A percentile compares a stretch with the other conserved stretches of the same genome.
Conservation (phyloP, 1,140 invertebrate genomes). For the Drosophila littoralis region DNA sequence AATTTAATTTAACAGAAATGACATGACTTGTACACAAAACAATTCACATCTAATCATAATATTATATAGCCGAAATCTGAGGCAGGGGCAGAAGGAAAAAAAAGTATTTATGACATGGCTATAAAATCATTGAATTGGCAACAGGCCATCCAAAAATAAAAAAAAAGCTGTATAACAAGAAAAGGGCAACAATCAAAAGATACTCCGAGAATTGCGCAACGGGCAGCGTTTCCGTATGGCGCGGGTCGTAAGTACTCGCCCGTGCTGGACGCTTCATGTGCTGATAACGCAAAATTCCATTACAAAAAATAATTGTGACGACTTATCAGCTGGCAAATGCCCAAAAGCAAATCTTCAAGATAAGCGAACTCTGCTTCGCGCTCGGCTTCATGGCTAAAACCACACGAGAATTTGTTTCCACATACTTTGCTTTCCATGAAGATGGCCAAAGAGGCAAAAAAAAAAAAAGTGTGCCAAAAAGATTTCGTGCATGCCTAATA, state of each 20-base stretch:
- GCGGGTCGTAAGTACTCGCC: background rate
- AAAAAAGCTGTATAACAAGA: background rate
- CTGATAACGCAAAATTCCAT: slow-evolving; percentile 50
- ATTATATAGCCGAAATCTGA: slow-evolving; percentile 1
- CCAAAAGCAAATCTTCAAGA: slow-evolving; percentile 16
- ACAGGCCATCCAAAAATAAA: background rate
- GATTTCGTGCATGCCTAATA: slow-evolving; percentile 17
- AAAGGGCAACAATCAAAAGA: slow-evolving; percentile 12
- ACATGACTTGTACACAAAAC: slow-evolving; percentile 8
- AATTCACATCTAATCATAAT: slow-evolving; percentile 19
- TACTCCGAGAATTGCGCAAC: slow-evolving; percentile 20
- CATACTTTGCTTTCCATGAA: slow-evolving; percentile 3
- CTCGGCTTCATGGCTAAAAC: background rate
- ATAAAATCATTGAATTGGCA: slow-evolving; percentile 19
- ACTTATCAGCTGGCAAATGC: slow-evolving; percentile 35
- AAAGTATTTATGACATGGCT: slow-evolving; percentile 14
- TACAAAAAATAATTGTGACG: slow-evolving; percentile 30
- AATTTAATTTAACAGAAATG: slow-evolving; percentile 8
- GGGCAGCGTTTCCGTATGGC: background rate
- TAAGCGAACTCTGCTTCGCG: slow-evolving; percentile 21
- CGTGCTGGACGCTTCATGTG: slow-evolving; percentile 10
- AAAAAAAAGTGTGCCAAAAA: slow-evolving; percentile 31
- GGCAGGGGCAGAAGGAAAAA: background rate
- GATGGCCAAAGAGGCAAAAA: slow-evolving; percentile 9
- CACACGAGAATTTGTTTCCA: background rate